Percentiles rank a stretch among this genome's conserved stretches.
phyloP scores from a whole-genome alignment of 1,140 invertebrate genomes.

The Apis cerana region DNA sequence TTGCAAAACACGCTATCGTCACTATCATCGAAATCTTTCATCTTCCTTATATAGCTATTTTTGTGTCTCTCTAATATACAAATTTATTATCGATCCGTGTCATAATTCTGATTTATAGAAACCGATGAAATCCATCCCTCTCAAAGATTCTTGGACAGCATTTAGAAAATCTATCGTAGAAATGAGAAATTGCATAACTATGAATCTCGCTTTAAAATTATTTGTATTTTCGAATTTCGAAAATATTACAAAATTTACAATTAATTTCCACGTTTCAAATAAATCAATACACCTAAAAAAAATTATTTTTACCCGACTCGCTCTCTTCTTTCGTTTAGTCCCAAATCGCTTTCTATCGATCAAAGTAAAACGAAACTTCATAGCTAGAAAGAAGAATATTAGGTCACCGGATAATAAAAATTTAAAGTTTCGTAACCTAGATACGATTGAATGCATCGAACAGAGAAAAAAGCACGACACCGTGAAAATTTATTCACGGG shows the following conservation, averaged over 20 bases:
- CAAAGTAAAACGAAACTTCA: neutral
- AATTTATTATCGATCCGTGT: neutral
- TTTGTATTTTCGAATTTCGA: too few species aligned
- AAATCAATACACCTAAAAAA: too few species aligned
- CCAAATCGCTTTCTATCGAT: neutral
- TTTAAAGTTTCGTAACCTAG: neutral
- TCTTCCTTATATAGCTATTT: neutral
- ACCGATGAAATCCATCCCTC: neutral
- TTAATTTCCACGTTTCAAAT: too few species aligned
- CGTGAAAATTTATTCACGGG: neutral
- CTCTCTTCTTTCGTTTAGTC: too few species aligned
- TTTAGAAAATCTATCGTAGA: too few species aligned
- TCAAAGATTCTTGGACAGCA: neutral
- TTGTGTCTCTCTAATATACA: neutral
- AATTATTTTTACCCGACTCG: too few species aligned
- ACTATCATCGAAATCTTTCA: neutral
- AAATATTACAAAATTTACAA: too few species aligned
- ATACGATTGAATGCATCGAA: neutral
- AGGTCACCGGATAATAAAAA: conserved; percentile 10
- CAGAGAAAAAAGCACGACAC: neutral
- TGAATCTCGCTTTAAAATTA: too few species aligned
- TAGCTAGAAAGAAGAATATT: neutral
- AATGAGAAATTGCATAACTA: too few species aligned
- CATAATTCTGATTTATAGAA: neutral
- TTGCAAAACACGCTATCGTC: neutral